Evolutionary conservation across 2,113 vertebrate species (phyloP).

Genomic region (Oenanthe oenanthe): DNA sequence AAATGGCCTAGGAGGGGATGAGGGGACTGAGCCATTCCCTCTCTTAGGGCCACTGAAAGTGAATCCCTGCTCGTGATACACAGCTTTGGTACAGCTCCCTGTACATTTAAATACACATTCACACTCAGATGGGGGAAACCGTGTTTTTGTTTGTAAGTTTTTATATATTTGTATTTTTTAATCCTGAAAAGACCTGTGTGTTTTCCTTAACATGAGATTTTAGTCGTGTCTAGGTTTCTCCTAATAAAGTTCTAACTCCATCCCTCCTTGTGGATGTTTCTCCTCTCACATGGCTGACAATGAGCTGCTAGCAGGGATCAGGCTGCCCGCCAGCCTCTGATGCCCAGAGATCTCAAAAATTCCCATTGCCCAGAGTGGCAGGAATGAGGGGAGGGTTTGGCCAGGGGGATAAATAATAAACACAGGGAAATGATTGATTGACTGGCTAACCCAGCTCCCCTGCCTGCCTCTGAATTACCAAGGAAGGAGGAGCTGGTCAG

Average conservation of each 20-base stretch:
- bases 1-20: not conserved
- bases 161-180: conserved; percentile 56
- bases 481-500: not conserved
- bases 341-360: conserved; percentile 8
- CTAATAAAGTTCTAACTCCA: conserved; percentile 66
- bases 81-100: conserved; percentile 27
- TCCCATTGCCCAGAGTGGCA: not conserved
- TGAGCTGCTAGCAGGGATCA: not conserved
- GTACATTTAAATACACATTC: not conserved
- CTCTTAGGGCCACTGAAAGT: not conserved
- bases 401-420: conserved; percentile 48
- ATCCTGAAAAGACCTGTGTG: conserved; percentile 25
- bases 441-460: not conserved
- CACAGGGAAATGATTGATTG: conserved; percentile 25
- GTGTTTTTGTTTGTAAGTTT: conserved; percentile 12
- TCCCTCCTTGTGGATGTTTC: not conserved
- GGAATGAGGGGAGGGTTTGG: not conserved
- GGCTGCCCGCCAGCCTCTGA: conserved; percentile 17
- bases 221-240: conserved; percentile 34
- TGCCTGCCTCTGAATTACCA: not conserved
- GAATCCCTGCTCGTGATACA: not conserved
- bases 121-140: not conserved
- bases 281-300: not conserved
- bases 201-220: conserved; percentile 29
- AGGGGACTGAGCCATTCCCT: conserved; percentile 22